Conservation (phyloP, 2,888 invertebrate genomes). For the Cartodere bifasciata region DNA sequence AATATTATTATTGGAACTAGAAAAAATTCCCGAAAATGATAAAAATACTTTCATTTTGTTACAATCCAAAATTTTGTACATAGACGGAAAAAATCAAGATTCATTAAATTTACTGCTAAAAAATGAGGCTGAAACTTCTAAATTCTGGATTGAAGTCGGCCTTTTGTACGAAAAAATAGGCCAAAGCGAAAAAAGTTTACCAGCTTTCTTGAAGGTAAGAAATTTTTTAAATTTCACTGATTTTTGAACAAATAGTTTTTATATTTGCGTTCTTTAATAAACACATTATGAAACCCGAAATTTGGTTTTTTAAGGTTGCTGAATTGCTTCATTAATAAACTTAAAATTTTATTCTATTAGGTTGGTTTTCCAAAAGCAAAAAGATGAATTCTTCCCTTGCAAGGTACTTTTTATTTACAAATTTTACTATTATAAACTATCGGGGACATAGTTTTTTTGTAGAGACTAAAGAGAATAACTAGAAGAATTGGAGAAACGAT, state of each 20-base stretch:
- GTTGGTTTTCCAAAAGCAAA: too few relatives aligned
- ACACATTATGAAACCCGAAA: too few relatives aligned
- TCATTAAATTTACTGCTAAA: constrained; percentile 39
- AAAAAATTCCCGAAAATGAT: constrained; percentile 21
- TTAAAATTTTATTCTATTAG: too few relatives aligned
- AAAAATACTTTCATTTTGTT: constrained; percentile 31
- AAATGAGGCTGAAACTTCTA: constrained; percentile 33
- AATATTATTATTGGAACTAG: constrained; percentile 28
- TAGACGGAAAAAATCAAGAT: constrained; percentile 40
- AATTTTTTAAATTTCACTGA: not conserved
- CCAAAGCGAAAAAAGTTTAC: constrained; percentile 46
- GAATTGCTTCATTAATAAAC: too few relatives aligned
- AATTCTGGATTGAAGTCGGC: constrained; percentile 47
- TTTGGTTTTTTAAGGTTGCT: too few relatives aligned
- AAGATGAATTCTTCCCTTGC: too few relatives aligned
- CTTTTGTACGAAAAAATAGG: constrained; percentile 45
- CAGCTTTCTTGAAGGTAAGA: constrained; percentile 46
- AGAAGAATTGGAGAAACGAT: too few relatives aligned
- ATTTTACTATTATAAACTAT: too few relatives aligned
- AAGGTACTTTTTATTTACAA: too few relatives aligned
- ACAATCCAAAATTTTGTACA: constrained; percentile 39
- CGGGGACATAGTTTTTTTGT: too few relatives aligned
- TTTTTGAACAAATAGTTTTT: not conserved
- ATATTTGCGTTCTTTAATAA: too few relatives aligned
- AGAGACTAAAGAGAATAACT: too few relatives aligned